These are phyloP conservation scores for Xanthostigma xanthostigma DNA, from an alignment of 2,888 invertebrate genomes.

Conservation along the genomic window DNA sequence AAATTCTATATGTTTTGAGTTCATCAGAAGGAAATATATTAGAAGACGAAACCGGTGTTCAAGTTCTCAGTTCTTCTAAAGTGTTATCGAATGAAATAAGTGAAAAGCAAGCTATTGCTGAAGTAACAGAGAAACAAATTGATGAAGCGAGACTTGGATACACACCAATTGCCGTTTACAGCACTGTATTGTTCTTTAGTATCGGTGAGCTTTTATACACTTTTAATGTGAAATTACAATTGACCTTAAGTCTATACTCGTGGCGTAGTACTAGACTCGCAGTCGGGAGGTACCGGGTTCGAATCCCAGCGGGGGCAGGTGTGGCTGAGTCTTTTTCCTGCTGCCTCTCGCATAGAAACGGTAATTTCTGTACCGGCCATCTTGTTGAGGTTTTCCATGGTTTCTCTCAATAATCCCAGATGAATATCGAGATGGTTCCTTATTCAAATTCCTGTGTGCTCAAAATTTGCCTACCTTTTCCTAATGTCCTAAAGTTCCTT, in stretches of 20 bases:
- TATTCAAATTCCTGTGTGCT: no score
- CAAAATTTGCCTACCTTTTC: no score
- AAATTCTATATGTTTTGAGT: constrained; percentile 67
- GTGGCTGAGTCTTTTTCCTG: no score
- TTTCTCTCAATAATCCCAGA: no score
- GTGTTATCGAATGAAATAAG: constrained; percentile 79
- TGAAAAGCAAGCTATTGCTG: constrained; percentile 78
- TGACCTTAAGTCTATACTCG: background rate
- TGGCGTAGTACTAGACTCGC: no score
- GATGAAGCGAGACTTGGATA: constrained; percentile 74
- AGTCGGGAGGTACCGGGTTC: no score
- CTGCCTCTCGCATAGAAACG: no score
- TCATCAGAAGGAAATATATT: constrained; percentile 63
- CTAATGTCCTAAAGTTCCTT: no score
- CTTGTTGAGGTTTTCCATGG: no score
- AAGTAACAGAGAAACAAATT: constrained; percentile 80
- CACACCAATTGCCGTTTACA: constrained; percentile 79
- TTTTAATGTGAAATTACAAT: background rate
- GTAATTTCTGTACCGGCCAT: no score
- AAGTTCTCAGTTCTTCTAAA: constrained; percentile 81
- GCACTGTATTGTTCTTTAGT: constrained; percentile 82
- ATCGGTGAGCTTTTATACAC: constrained; percentile 39
- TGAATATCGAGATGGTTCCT: no score
- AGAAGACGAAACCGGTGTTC: constrained; percentile 84
- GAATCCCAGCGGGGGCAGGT: no score